Percentiles rank a stretch among this genome's conserved stretches.
Evolutionary conservation across 1,140 invertebrate genomes (phyloP).

Genomic region (Neodiprion lecontei): DNA sequence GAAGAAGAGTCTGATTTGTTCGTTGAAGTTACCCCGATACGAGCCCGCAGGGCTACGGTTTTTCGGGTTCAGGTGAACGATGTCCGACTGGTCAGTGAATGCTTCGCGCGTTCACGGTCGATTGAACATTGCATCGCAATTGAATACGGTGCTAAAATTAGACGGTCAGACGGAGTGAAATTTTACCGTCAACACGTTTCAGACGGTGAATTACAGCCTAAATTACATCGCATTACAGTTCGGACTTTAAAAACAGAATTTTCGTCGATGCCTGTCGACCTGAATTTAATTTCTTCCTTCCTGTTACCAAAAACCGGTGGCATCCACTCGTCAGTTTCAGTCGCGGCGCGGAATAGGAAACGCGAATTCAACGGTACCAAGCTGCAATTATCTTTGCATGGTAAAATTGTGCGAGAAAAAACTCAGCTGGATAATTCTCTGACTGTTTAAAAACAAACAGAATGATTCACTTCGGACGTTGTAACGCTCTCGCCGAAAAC

Average conservation of each 20-base stretch:
- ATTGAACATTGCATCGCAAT: neutral
- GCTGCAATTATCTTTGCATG: too few species aligned
- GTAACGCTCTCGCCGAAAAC: neutral
- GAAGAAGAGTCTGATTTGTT: too few species aligned
- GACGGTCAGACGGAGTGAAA: neutral
- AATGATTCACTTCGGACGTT: too few species aligned
- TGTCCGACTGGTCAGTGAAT: neutral
- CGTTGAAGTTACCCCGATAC: too few species aligned
- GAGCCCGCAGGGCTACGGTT: too few species aligned
- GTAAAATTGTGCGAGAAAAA: too few species aligned
- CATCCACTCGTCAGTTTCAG: neutral
- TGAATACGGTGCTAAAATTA: neutral
- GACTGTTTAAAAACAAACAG: too few species aligned
- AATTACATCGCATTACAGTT: neutral
- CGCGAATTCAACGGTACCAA: neutral
- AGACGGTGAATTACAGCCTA: neutral
- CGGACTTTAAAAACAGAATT: neutral
- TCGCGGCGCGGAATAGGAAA: neutral
- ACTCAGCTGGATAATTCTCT: too few species aligned
- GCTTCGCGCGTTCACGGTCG: neutral
- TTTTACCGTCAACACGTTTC: slow-evolving; percentile 3
- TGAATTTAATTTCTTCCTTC: neutral
- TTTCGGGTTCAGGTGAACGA: neutral
- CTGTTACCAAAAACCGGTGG: neutral
- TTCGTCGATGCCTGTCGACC: neutral